A percentile compares a stretch with the other conserved stretches of the same genome.
Conservation (phyloP, 1,140 invertebrate species). For the Pachypsylla venusta region DNA sequence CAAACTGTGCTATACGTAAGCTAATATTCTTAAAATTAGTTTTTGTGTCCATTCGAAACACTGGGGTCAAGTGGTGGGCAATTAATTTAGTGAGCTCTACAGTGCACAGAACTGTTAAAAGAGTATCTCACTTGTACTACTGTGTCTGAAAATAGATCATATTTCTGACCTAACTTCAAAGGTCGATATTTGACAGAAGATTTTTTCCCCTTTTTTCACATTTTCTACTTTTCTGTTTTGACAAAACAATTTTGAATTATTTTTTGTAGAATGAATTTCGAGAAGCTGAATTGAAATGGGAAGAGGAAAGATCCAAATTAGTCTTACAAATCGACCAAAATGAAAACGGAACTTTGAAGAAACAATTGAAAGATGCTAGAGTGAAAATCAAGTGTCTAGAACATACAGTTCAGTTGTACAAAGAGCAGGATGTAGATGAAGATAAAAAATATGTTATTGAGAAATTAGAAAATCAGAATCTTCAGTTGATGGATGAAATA, state of each 20-base stretch:
- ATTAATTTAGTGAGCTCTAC: too few species aligned
- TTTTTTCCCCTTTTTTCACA: too few species aligned
- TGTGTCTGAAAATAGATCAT: too few species aligned
- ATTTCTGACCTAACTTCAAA: too few species aligned
- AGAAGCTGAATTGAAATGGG: background rate
- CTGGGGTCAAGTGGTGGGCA: too few species aligned
- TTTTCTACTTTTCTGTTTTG: too few species aligned
- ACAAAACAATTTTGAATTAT: background rate
- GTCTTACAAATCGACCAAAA: background rate
- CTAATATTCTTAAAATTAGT: too few species aligned
- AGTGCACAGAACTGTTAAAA: too few species aligned
- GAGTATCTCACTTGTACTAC: too few species aligned
- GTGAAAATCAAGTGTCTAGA: background rate
- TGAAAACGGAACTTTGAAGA: background rate
- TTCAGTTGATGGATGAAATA: background rate
- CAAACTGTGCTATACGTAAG: too few species aligned
- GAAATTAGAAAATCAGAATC: background rate
- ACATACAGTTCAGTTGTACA: background rate
- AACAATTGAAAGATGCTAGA: background rate
- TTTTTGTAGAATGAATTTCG: background rate
- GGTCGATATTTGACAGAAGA: too few species aligned
- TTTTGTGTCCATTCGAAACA: too few species aligned
- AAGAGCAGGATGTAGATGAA: background rate
- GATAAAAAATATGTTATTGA: conserved; percentile 1
- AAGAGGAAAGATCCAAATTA: background rate